Conservation (phyloP, 2,888 invertebrate genomes). For the Nephrotoma guestfalica region DNA sequence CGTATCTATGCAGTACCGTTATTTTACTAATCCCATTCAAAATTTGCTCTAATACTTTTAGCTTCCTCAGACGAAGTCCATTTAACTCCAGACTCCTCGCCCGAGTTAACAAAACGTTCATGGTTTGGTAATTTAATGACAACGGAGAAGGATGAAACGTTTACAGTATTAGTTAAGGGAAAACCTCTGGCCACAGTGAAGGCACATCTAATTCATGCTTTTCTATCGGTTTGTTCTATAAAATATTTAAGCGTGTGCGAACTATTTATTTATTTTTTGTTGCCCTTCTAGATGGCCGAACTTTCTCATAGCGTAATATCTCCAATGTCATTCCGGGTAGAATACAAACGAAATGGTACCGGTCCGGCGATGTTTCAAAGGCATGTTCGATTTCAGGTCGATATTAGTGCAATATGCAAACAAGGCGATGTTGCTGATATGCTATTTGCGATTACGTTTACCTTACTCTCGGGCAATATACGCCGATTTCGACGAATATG, state of each 20-base stretch:
- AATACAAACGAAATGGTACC: slow-evolving; percentile 88
- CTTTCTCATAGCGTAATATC: slow-evolving; percentile 95
- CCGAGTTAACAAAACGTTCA: slow-evolving; percentile 92
- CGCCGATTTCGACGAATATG: slow-evolving; percentile 89
- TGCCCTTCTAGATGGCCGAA: slow-evolving; percentile 66
- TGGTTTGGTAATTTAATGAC: slow-evolving; percentile 98
- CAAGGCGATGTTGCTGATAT: slow-evolving; percentile 49
- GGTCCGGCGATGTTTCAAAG: slow-evolving; percentile 94
- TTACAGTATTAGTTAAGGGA: slow-evolving; percentile 91
- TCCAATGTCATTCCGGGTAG: slow-evolving; percentile 95
- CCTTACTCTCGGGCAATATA: slow-evolving; percentile 85
- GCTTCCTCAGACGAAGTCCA: slow-evolving; percentile 83
- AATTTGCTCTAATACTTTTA: slow-evolving; percentile 22
- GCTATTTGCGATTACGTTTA: slow-evolving; percentile 88
- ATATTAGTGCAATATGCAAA: slow-evolving; percentile 71
- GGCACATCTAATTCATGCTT: slow-evolving; percentile 96
- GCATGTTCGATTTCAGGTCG: slow-evolving; percentile 89
- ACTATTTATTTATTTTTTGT: not conserved
- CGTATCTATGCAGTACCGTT: not conserved
- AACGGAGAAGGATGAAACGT: slow-evolving; percentile 94
- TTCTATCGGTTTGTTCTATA: slow-evolving; percentile 71
- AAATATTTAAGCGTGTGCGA: not conserved
- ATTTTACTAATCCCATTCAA: not conserved
- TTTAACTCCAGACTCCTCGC: slow-evolving; percentile 88
- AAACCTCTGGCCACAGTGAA: slow-evolving; percentile 94